phyloP scores from a whole-genome alignment of 2,113 vertebrate genomes.

The Bos javanicus region DNA sequence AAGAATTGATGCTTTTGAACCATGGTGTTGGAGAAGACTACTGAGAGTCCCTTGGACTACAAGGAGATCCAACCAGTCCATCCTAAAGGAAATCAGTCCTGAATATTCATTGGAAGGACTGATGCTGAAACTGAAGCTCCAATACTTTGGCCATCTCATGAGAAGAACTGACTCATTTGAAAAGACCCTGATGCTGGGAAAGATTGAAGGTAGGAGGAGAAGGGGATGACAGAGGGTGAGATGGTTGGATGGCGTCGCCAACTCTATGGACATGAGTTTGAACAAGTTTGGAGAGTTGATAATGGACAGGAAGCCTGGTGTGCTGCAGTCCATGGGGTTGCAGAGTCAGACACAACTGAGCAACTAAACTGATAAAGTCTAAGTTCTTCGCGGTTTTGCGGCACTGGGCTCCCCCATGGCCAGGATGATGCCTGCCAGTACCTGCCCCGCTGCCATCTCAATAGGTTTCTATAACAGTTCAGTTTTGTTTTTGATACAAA shows the following conservation, averaged over 20 bases:
- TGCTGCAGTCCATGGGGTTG: background rate
- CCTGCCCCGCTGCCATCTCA: background rate
- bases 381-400: fast-evolving
- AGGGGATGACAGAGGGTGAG: background rate
- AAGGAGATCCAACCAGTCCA: background rate
- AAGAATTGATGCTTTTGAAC: background rate
- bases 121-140: background rate
- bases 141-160: background rate
- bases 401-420: fast-evolving
- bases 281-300: background rate
- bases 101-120: background rate
- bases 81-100: background rate
- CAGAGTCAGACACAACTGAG: background rate
- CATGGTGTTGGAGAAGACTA: background rate
- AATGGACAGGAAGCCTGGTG: background rate
- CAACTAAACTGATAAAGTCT: background rate
- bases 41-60: background rate
- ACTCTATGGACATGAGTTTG: background rate
- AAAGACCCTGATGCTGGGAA: background rate
- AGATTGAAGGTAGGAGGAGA: background rate
- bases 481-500: background rate
- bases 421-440: background rate
- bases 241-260: background rate
- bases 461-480: background rate
- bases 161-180: background rate